These are phyloP conservation scores for Boleophthalmus pectinirostris DNA, from an alignment of 2,113 vertebrate genomes.

Conservation along the genomic window DNA sequence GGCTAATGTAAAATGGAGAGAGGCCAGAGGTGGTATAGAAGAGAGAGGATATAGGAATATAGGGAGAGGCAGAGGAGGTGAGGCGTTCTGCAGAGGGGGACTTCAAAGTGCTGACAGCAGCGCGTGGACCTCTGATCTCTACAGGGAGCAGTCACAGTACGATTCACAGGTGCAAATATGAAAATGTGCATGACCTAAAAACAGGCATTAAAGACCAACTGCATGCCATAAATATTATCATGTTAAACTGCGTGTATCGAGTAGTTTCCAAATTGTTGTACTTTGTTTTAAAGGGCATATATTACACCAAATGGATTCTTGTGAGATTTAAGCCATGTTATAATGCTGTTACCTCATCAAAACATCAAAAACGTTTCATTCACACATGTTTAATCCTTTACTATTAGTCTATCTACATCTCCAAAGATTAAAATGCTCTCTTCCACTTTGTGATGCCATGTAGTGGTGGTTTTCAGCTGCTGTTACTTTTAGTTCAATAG, in stretches of 20 bases:
- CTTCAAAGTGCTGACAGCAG: conserved; percentile 34
- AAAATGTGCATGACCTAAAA: conserved; percentile 11
- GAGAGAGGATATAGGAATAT: conserved; percentile 9
- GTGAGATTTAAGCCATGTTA: too few relatives aligned
- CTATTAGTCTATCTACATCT: too few relatives aligned
- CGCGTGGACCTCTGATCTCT: conserved; percentile 35
- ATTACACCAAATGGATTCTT: too few relatives aligned
- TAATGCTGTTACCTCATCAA: too few relatives aligned
- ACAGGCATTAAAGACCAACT: neutral
- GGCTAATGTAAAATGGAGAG: conserved; percentile 33
- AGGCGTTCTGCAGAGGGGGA: conserved; percentile 2
- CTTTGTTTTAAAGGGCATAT: too few relatives aligned
- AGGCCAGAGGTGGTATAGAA: neutral
- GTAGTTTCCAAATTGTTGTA: too few relatives aligned
- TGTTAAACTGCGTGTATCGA: neutral
- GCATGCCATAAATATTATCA: neutral
- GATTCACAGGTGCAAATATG: conserved; percentile 8
- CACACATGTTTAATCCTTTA: too few relatives aligned
- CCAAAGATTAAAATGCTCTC: too few relatives aligned
- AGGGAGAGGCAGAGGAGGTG: conserved; percentile 11
- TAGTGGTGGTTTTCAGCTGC: too few relatives aligned
- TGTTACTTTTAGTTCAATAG: too few relatives aligned
- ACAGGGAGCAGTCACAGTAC: conserved; percentile 27
- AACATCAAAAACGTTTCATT: too few relatives aligned
- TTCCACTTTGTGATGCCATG: too few relatives aligned